phyloP scores from a whole-genome alignment of 2,888 invertebrate genomes.

The Tromatobia lineatoria region DNA sequence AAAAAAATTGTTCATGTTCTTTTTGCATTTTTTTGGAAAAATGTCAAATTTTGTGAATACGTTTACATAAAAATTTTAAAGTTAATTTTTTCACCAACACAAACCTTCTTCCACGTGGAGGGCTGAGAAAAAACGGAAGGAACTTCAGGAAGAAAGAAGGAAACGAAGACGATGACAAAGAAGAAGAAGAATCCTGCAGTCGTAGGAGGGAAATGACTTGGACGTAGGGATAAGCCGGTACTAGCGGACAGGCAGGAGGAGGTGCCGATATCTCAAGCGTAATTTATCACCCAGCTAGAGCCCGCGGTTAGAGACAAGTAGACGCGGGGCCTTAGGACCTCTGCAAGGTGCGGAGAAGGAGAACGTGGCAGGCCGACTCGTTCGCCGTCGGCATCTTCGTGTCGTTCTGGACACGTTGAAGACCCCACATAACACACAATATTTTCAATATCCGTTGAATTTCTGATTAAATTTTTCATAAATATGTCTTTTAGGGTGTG shows the following conservation, averaged over 20 bases:
- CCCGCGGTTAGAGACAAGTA: constrained; percentile 62
- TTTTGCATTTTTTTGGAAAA: too few relatives aligned
- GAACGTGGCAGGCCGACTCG: constrained; percentile 43
- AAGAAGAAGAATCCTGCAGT: constrained; percentile 64
- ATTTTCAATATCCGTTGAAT: too few relatives aligned
- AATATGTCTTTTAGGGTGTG: too few relatives aligned
- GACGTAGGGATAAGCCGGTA: constrained; percentile 62
- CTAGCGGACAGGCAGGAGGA: constrained; percentile 79
- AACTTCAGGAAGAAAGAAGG: constrained; percentile 32
- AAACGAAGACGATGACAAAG: constrained; percentile 47
- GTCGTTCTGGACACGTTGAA: constrained; percentile 44
- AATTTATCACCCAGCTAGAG: constrained; percentile 81
- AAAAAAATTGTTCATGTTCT: too few relatives aligned
- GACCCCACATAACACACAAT: constrained; percentile 59
- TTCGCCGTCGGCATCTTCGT: constrained; percentile 29
- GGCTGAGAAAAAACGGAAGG: not conserved
- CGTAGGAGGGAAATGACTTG: constrained; percentile 65
- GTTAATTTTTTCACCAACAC: too few relatives aligned
- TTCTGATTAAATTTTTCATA: too few relatives aligned
- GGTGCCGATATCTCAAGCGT: constrained; percentile 82
- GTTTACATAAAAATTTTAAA: too few relatives aligned
- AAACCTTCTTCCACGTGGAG: too few relatives aligned
- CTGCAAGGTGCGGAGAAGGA: constrained; percentile 52
- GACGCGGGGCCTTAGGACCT: constrained; percentile 49
- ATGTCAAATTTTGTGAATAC: too few relatives aligned